These are phyloP conservation scores for Galeopterus variegatus DNA, from an alignment of 2,113 vertebrate species.

Conservation along the genomic window DNA sequence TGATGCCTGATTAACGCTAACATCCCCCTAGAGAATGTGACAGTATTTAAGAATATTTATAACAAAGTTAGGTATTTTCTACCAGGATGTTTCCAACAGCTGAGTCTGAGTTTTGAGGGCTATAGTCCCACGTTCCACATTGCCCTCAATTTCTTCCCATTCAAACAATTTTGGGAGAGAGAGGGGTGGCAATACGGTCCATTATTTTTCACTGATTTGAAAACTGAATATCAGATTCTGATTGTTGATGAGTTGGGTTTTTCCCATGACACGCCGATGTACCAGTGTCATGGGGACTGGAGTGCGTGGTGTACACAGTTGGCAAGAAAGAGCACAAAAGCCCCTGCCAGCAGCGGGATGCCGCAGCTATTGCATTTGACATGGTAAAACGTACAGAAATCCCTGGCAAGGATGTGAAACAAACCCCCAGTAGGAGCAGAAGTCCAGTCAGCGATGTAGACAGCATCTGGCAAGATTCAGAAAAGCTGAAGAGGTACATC, in stretches of 20 bases:
- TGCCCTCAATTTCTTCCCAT: background rate
- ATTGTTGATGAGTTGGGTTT: background rate
- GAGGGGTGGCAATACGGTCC: background rate
- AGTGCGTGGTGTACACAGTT: background rate
- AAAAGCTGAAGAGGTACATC: background rate
- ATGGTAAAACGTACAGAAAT: background rate
- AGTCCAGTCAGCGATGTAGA: background rate
- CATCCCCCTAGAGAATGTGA: background rate
- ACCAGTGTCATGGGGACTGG: background rate
- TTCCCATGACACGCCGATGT: background rate
- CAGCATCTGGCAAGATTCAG: background rate
- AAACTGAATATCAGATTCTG: background rate
- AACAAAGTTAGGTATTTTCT: background rate
- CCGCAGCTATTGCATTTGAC: background rate
- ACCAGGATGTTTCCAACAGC: background rate
- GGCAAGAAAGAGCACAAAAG: no score
- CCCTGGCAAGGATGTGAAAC: background rate
- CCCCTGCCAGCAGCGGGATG: background rate
- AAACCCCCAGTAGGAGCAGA: rapidly evolving
- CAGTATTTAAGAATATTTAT: background rate
- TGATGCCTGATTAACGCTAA: background rate
- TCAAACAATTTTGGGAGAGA: background rate
- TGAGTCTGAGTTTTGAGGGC: background rate
- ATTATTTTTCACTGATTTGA: background rate
- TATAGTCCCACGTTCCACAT: background rate